phyloP scores from a whole-genome alignment of 2,113 vertebrate species.

The Tragelaphus scriptus region DNA sequence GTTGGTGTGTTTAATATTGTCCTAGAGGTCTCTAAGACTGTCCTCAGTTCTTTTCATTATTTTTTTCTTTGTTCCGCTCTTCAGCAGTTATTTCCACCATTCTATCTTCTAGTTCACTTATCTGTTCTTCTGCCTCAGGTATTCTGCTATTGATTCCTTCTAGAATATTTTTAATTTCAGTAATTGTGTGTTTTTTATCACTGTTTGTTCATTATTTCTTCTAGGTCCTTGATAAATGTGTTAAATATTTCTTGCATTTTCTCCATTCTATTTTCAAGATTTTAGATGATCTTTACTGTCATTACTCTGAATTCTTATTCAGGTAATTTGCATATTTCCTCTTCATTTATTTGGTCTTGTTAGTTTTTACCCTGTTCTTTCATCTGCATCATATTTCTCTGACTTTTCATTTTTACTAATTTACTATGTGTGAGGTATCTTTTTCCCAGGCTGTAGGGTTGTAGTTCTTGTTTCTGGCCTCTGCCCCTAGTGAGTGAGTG shows the following conservation, averaged over 20 bases:
- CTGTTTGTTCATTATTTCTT: not conserved
- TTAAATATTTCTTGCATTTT: not conserved
- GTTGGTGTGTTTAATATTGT: not conserved
- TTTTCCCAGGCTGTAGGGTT: not conserved
- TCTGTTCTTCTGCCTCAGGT: not conserved
- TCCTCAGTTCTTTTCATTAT: not conserved
- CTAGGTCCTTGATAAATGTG: not conserved
- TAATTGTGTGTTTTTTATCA: not conserved
- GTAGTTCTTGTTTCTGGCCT: not conserved
- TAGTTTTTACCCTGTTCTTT: not conserved
- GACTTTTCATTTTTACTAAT: not conserved
- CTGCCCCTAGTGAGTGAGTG: not conserved
- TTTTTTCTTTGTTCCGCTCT: not conserved
- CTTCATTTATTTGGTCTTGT: not conserved
- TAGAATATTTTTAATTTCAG: not conserved
- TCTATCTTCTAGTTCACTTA: not conserved
- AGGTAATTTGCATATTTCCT: not conserved
- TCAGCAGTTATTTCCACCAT: not conserved
- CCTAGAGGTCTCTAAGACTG: not conserved
- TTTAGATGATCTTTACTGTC: not conserved
- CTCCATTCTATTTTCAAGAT: not conserved
- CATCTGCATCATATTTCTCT: not conserved
- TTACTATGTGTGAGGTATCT: not conserved
- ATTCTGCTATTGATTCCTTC: not conserved
- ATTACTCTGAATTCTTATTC: not conserved